Conservation (phyloP, 2,113 vertebrate genomes). For the Hippocampus zosterae region DNA sequence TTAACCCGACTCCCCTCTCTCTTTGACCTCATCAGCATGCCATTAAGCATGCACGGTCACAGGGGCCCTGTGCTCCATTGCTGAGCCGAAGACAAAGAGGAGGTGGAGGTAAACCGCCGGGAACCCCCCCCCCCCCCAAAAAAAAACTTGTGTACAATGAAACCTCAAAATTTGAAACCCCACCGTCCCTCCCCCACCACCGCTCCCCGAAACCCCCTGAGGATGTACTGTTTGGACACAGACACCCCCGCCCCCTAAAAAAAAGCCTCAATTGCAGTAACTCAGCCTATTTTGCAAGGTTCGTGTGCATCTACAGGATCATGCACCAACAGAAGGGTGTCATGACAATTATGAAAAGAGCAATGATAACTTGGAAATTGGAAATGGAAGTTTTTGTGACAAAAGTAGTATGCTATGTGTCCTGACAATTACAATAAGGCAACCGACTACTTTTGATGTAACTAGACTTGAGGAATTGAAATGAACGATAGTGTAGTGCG, state of each 20-base stretch:
- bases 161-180: not conserved
- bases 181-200: too few species aligned
- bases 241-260: not conserved
- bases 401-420: not conserved
- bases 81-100: conserved; percentile 22
- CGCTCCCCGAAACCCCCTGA: not conserved
- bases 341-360: not conserved
- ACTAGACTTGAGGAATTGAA: too few species aligned
- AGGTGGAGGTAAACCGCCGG: conserved; percentile 6
- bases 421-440: too few species aligned
- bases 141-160: conserved; percentile 1
- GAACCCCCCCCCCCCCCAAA: too few species aligned
- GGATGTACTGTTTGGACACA: not conserved
- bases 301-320: not conserved
- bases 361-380: not conserved
- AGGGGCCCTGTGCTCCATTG: conserved; percentile 55
- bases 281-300: not conserved
- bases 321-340: not conserved
- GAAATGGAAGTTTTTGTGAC: not conserved
- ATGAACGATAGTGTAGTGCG: too few species aligned
- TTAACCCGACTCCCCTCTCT: conserved; percentile 67
- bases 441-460: too few species aligned
- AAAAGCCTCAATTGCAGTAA: not conserved
- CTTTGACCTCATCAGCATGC: conserved; percentile 70
- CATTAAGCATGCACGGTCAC: conserved; percentile 58